Evolutionary conservation across 2,888 invertebrate species (phyloP), one percentile per base, ranked within the genome.

Genomic region (Eupithecia centaureata): DNA sequence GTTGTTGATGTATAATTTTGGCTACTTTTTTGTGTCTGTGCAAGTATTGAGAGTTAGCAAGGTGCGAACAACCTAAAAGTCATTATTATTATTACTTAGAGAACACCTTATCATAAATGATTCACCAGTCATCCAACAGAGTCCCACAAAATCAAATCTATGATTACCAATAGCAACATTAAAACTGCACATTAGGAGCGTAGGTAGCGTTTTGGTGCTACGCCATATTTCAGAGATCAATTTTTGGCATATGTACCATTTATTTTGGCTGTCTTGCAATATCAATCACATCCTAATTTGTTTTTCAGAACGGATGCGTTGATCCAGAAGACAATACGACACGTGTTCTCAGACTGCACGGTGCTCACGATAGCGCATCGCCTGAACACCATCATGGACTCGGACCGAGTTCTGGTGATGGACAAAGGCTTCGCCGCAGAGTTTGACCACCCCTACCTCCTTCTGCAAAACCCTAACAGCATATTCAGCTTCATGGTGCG

Each of bases 301-400:
- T 22, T 67, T 76, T 77, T 61, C 83, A 93, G 93, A 73, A 93
- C 93, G 10, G 98, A 98, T 84, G 94, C 94, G 0, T 88, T 98
- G 47, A 98, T 98, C 76, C 98, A 98, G 84, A 94, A 94, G 75
- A 97, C 97, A 0, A 97, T 98, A 56, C 94, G 97, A 38, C 93
- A 92, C 8, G 95, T 96, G 85, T 98, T 98, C 81, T 91, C 93
- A 7, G 82, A 95, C 0, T 98, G 97, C 83, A 98, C 98, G 0
- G 98, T 98, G 13, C 88, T 98, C 27, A 98, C 98, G 0, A 97
- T 98, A 33, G 98, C 98, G 3, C 98, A 98, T 88, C 95, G 98
- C 33, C 91, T 98, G 28, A 96, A 98, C 83, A 98, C 98, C 0
- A 96, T 98, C 71, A 98, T 98, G 96, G 98, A 98, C 85, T 97